phyloP scores from a whole-genome alignment of 2,113 vertebrate genomes.

The Tauraco erythrolophus region DNA sequence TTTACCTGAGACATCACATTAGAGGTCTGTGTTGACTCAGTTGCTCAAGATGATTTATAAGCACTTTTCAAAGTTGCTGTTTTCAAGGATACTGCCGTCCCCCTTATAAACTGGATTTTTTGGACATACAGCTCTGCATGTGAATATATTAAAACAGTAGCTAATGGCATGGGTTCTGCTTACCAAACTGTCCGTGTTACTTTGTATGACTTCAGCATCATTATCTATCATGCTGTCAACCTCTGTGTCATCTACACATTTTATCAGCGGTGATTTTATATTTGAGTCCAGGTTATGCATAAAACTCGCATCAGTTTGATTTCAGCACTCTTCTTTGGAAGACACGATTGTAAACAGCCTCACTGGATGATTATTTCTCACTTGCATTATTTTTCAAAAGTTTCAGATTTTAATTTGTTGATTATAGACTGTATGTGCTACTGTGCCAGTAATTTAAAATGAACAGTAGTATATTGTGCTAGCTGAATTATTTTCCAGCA shows the following conservation, averaged over 20 bases:
- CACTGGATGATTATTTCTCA: background rate
- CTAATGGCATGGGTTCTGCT: background rate
- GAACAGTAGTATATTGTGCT: background rate
- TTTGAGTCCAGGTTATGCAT: background rate
- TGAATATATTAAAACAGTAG: background rate
- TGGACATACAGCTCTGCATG: background rate
- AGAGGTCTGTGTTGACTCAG: background rate
- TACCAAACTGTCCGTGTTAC: background rate
- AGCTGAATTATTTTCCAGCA: background rate
- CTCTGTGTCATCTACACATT: background rate
- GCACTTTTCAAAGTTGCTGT: background rate
- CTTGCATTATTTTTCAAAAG: background rate
- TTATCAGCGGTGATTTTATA: background rate
- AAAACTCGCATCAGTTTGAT: background rate
- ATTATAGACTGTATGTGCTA: background rate
- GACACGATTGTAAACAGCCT: background rate
- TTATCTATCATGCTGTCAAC: background rate
- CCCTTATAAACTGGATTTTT: background rate
- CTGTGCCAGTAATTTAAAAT: background rate
- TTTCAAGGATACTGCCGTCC: background rate
- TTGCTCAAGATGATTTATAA: slow-evolving; percentile 27
- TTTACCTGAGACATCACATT: background rate
- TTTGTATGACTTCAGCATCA: background rate
- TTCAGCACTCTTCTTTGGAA: background rate
- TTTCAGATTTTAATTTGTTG: background rate